Base-by-base conservation (phyloP, 2,797 vertebrate species). In the Taenioides sp. region DNA sequence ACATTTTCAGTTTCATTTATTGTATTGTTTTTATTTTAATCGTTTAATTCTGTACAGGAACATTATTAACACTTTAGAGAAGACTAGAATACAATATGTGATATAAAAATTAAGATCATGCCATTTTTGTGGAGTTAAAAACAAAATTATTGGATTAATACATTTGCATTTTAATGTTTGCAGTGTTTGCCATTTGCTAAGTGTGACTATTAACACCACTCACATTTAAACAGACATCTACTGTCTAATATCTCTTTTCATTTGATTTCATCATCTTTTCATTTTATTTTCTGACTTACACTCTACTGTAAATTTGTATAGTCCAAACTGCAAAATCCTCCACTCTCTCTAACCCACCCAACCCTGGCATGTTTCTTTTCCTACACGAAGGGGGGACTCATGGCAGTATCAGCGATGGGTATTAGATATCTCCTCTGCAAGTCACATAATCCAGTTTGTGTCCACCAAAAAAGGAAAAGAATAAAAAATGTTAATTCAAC, bases 401-500 rank as follows among this genome's bases (percentile, higher is more conserved):
- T 84, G 82, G 83, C 84, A 77, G 71, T 89, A 91, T 91, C 87
- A 90, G 85, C 59, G 89, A 92, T 91, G 86, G 87, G 78, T 84
- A 88, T 89, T 88, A 89, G 87, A 91, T 93, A 90, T 89, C 75
- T 75, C 78, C 79, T 81, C 85, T 78, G 84, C 81, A 77, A 84
- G 83, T 87, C 83, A 66, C 80, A 89, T 94, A 94, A 94, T 94
- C 93, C 89, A 89, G 88, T 94, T 93, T 93, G 87, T 84, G 86
- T 80, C 79, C 85, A 37, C 28, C 59, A 61, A 34, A 61, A 31
- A 62, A 62, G n/a, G 22, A 88, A 91, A 90, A 87, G 86, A 93
- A 93, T 91, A 88, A 91, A 93, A 63, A 94, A 91, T 89, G 88
- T 91, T 92, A 92, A 92, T 94, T 94, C 91, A 91, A 84, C 87